Evolutionary conservation across 2,797 vertebrate species (phyloP).

Genomic region (Sitta carolinensis): DNA sequence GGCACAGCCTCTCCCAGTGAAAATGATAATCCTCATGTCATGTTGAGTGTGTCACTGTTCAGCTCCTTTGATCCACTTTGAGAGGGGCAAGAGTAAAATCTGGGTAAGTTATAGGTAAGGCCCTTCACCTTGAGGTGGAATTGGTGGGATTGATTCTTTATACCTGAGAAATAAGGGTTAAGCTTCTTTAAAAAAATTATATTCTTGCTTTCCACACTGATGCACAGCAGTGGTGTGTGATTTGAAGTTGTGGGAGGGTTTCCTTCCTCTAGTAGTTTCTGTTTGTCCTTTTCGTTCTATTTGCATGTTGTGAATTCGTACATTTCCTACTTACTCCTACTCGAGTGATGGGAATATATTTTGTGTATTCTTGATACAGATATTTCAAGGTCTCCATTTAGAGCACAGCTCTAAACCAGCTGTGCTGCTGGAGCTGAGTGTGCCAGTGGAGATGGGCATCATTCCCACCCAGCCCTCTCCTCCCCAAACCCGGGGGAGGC

Average conservation of each 20-base stretch:
- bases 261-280: neutral
- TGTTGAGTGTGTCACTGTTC: accelerated
- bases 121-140: neutral
- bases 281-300: neutral
- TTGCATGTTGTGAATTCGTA: accelerated
- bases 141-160: neutral
- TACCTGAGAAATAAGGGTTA: neutral
- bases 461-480: neutral
- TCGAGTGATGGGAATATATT: neutral
- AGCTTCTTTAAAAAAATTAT: neutral
- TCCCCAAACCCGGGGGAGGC: neutral
- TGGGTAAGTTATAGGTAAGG: neutral
- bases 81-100: neutral
- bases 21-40: neutral
- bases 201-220: neutral
- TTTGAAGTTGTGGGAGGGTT: neutral
- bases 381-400: neutral
- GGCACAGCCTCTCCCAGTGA: neutral
- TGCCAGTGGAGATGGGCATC: accelerated
- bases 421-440: neutral
- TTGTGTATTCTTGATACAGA: neutral
- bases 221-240: neutral
- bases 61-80: neutral
- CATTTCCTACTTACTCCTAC: neutral
- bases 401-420: neutral